phyloP scores from a whole-genome alignment of 2,797 vertebrate genomes.

The Etheostoma perlongum region DNA sequence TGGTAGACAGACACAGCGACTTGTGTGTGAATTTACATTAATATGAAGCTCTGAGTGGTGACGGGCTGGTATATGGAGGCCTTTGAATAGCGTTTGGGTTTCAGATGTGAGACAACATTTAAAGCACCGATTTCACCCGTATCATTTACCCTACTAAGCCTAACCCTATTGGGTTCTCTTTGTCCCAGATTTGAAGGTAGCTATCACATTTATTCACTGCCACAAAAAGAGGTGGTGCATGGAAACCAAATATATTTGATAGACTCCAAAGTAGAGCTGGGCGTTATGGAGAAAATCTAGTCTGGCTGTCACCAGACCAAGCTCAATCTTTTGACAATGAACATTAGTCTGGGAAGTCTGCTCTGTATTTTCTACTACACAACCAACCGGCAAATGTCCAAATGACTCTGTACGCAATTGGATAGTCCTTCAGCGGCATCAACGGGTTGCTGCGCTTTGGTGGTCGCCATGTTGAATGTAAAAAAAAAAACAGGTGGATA shows the following conservation, averaged over 20 bases:
- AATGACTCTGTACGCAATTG: too few relatives aligned
- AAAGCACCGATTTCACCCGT: neutral
- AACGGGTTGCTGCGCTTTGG: too few relatives aligned
- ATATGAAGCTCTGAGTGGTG: slow-evolving; percentile 25
- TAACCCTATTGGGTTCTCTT: neutral
- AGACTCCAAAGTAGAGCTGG: too few relatives aligned
- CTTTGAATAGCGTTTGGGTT: neutral
- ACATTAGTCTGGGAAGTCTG: too few relatives aligned
- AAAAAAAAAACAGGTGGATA: too few relatives aligned
- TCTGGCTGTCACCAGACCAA: too few relatives aligned
- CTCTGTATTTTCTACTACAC: too few relatives aligned
- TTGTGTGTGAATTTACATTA: slow-evolving; percentile 53
- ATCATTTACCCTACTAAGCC: neutral
- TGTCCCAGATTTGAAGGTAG: neutral
- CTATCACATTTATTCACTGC: fast-evolving
- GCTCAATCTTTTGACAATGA: too few relatives aligned
- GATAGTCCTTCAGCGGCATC: too few relatives aligned
- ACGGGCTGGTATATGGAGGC: neutral
- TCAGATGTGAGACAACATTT: slow-evolving; percentile 14
- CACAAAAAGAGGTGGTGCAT: neutral
- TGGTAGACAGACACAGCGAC: slow-evolving; percentile 56
- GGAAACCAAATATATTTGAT: neutral
- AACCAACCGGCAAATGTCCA: too few relatives aligned
- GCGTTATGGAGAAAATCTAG: too few relatives aligned
- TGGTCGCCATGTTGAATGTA: too few relatives aligned